Evolutionary conservation across 23 tunicate genomes (phyloP).

Genomic region (Trididemnum nubilum): DNA sequence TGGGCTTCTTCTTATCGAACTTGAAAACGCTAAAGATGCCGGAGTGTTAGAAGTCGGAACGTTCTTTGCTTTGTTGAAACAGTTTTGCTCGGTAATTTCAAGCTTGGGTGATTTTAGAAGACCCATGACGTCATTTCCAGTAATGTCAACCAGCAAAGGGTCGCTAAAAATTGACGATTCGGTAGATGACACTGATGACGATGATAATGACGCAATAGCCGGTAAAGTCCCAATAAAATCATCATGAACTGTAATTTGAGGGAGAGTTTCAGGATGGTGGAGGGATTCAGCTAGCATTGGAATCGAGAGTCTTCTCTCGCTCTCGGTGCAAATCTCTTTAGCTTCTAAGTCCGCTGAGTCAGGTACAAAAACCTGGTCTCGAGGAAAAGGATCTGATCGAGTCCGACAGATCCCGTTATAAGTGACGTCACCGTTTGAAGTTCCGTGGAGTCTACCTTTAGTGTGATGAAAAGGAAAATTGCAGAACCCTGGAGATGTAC

Average conservation of each 20-base stretch:
- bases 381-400: constrained; percentile 65
- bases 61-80: constrained; percentile 8
- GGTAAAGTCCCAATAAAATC: constrained; percentile 40
- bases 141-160: constrained; percentile 47
- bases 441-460: background rate
- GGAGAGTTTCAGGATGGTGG: constrained; percentile 41
- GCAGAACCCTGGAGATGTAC: constrained; percentile 96
- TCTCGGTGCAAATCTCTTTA: background rate
- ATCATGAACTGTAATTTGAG: constrained; percentile 42
- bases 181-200: constrained; percentile 52
- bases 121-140: constrained; percentile 57
- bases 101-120: constrained; percentile 41
- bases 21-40: constrained; percentile 31
- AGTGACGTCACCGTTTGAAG: background rate
- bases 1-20: constrained; percentile 77
- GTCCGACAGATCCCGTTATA: constrained; percentile 41
- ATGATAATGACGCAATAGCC: constrained; percentile 51
- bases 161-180: constrained; percentile 55
- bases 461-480: constrained; percentile 90
- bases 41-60: constrained; percentile 15
- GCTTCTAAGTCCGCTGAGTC: constrained; percentile 54
- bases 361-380: constrained; percentile 72
- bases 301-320: constrained; percentile 40
- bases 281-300: too few relatives aligned
- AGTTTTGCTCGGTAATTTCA: constrained; percentile 23